A percentile compares a stretch with the other conserved stretches of the same genome.
Conservation (phyloP, 2,797 vertebrate genomes). For the Takifugu ocellatus region DNA sequence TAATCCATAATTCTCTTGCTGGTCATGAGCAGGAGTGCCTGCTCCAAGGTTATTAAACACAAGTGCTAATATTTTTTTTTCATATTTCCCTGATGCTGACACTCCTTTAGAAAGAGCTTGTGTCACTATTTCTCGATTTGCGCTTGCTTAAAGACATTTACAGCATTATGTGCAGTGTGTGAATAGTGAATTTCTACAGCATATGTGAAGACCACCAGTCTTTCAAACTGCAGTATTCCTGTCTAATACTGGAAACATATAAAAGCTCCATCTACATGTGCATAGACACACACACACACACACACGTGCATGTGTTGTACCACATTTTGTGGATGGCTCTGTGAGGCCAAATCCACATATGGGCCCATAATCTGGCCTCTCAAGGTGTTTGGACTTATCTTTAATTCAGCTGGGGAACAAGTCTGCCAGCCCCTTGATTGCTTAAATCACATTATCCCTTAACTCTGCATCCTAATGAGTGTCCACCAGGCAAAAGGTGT, state of each 20-base stretch:
- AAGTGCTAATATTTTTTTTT: no score
- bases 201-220: not conserved
- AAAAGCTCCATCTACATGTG: constrained; percentile 4
- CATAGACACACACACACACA: constrained; percentile 12
- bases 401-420: constrained; percentile 63
- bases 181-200: no score
- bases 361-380: constrained; percentile 67
- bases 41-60: no score
- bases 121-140: no score
- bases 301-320: not conserved
- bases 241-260: constrained; percentile 17
- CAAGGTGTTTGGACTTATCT: constrained; percentile 69
- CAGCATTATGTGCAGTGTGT: no score
- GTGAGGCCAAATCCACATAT: constrained; percentile 56
- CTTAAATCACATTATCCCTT: constrained; percentile 66
- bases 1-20: no score
- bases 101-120: no score
- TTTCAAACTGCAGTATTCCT: not conserved
- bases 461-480: constrained; percentile 66
- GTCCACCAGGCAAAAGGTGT: constrained; percentile 56
- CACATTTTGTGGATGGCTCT: constrained; percentile 16
- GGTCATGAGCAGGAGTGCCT: no score
- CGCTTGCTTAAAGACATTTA: no score
- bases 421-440: constrained; percentile 66
- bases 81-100: no score